Evolutionary conservation across 2,113 vertebrate species (phyloP).

Genomic region (Tenrec ecaudatus): DNA sequence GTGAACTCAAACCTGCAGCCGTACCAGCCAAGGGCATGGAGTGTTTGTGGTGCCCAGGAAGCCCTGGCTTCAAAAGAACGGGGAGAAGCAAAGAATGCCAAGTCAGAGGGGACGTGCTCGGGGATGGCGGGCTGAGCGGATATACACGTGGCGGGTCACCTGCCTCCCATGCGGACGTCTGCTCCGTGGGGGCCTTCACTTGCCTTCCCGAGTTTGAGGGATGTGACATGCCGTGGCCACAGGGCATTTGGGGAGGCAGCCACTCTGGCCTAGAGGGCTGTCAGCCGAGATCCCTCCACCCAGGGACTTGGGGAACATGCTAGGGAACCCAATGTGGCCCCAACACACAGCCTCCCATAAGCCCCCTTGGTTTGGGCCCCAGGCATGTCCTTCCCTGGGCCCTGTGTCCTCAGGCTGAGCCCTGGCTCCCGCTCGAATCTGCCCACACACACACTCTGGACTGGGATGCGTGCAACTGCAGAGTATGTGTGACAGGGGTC

Average conservation of each 20-base stretch:
- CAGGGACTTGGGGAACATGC: not conserved
- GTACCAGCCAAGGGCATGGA: not conserved
- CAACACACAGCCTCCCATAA: not conserved
- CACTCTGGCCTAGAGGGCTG: not conserved
- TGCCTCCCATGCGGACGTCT: not conserved
- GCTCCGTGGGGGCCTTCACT: not conserved
- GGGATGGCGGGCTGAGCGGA: not conserved
- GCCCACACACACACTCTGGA: not conserved
- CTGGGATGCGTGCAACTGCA: constrained; percentile 34
- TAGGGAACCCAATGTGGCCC: not conserved
- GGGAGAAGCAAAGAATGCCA: not conserved
- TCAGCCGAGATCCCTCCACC: not conserved
- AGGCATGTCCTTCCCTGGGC: too few species aligned
- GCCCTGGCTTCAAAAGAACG: not conserved
- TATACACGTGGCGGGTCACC: not conserved
- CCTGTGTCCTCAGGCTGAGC: too few species aligned
- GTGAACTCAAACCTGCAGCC: not conserved
- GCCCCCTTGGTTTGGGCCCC: fast-evolving
- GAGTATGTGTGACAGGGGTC: not conserved
- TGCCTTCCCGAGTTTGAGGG: constrained; percentile 47
- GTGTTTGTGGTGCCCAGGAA: not conserved
- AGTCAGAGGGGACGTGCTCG: not conserved
- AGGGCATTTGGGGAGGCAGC: not conserved
- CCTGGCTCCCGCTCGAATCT: not conserved
- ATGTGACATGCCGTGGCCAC: not conserved